Percentiles rank a stretch among this genome's conserved stretches.
Evolutionary conservation across 2,797 vertebrate genomes (phyloP).

Genomic region (Neosalanx taihuensis): DNA sequence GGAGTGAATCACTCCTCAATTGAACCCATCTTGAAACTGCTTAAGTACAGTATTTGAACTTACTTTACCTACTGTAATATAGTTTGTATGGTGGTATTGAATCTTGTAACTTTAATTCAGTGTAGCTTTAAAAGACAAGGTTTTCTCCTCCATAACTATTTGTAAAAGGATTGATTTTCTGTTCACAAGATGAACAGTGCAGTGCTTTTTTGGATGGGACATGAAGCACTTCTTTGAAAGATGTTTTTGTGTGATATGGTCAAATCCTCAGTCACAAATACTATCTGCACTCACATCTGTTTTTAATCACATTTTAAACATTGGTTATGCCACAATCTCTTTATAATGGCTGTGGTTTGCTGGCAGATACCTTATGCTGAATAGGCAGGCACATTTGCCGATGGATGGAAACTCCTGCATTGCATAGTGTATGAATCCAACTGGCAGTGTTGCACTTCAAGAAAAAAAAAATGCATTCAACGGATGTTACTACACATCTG

Average conservation of each 20-base stretch:
- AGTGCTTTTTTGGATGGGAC: conserved; percentile 40
- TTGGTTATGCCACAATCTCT: conserved; percentile 67
- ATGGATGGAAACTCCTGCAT: conserved; percentile 31
- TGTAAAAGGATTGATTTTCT: conserved; percentile 10
- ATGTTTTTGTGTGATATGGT: conserved; percentile 63
- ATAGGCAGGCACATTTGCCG: conserved; percentile 39
- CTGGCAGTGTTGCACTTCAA: neutral
- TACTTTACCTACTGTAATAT: neutral
- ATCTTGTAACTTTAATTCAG: neutral
- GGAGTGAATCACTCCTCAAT: conserved; percentile 52
- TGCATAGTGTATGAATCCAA: neutral
- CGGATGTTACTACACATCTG: neutral
- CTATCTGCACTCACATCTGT: conserved; percentile 71
- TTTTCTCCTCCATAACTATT: neutral
- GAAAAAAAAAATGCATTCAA: neutral
- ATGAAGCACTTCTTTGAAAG: conserved; percentile 56
- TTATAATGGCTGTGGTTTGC: conserved; percentile 59
- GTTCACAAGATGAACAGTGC: conserved; percentile 24
- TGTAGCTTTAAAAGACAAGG: neutral
- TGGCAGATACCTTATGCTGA: conserved; percentile 51
- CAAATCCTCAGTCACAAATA: conserved; percentile 61
- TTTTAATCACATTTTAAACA: conserved; percentile 75
- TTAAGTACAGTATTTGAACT: conserved; percentile 6
- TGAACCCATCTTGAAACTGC: conserved; percentile 24
- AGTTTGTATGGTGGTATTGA: neutral